Base-by-base conservation (phyloP, 2,888 invertebrate species). In the Craniophora ligustri region DNA sequence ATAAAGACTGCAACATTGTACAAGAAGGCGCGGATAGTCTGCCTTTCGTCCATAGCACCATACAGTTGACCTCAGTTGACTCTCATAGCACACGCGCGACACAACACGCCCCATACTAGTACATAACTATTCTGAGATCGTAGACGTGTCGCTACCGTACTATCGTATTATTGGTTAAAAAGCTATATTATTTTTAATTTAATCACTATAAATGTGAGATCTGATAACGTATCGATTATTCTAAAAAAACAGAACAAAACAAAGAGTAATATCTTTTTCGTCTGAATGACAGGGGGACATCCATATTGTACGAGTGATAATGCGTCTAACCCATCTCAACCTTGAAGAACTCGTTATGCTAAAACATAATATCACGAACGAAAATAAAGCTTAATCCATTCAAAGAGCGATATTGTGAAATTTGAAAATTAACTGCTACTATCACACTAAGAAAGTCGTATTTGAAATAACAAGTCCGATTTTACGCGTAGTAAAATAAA, bases 331-430 rank as follows among this genome's bases (percentile, higher is more conserved):
- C 76, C 67, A 77, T 70, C 67, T 70, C 82, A 87, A 87, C 89
- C 90, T 91, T 89, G 88, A 80, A 73, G 59, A 90, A 91, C 91
- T 74, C 47, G 92, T 92, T 92, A 91, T 92, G 90, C 75, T 85
- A 91, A 89, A 88, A 81, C 67, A 72, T 78, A 81, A 84, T 81
- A 88, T 82, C 84, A 86, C 75, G 78, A 79, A 78, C 79, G 70
- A 86, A 87, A 85, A 86, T 87, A 87, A 84, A 76, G 80, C 66
- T 66, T 38, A 51, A 47, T 80, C 73, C 75, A 78, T 68, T 72
- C 69, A 69, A 68, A 74, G 49, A 65, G 57, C 60, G 59, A 73
- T 67, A 72, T 63, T 70, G 68, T 70, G 67, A 80, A 80, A 78
- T 78, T 79, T 62, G 31, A 70, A 76, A 80, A 75, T 73, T 66